Evolutionary conservation across 1,140 invertebrate species (phyloP).

Genomic region (Paralvinella palmiformis): DNA sequence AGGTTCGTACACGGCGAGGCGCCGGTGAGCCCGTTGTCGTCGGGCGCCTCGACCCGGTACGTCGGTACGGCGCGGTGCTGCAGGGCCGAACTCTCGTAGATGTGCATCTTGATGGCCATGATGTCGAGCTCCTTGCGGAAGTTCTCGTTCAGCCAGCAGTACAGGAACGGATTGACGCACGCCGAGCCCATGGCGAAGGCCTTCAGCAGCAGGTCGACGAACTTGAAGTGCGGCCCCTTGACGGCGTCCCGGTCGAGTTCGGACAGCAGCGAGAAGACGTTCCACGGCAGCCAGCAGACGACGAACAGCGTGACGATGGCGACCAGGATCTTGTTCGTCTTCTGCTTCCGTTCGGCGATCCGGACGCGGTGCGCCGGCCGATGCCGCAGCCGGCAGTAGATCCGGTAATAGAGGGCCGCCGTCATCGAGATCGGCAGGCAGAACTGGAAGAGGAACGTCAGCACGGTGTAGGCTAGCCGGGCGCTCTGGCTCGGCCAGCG

Average conservation of each 20-base stretch:
- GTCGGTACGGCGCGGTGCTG: not conserved
- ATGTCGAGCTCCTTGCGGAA: conserved; percentile 42
- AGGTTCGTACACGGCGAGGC: no score
- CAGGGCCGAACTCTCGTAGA: not conserved
- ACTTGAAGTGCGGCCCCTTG: conserved; percentile 28
- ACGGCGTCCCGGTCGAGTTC: conserved; percentile 26
- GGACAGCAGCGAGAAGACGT: conserved; percentile 35
- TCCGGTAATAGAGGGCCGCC: conserved; percentile 35
- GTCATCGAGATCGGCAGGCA: conserved; percentile 37
- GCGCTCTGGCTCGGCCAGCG: conserved; percentile 29
- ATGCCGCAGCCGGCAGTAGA: conserved; percentile 35
- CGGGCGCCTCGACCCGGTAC: not conserved
- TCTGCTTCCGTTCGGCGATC: conserved; percentile 58
- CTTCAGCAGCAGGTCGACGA: conserved; percentile 43
- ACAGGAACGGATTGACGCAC: conserved; percentile 76
- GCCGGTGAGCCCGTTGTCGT: not conserved
- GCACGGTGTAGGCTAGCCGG: conserved; percentile 31
- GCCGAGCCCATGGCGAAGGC: conserved; percentile 64
- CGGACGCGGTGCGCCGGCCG: conserved; percentile 18
- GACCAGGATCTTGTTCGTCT: conserved; percentile 79
- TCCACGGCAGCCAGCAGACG: conserved; percentile 62
- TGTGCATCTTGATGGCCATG: conserved; percentile 8
- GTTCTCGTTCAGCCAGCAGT: conserved; percentile 61
- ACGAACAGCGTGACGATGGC: conserved; percentile 92
- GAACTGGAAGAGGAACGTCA: conserved; percentile 41